Evolutionary conservation across 1,140 invertebrate genomes (phyloP).

Genomic region (Brachionus rubens): DNA sequence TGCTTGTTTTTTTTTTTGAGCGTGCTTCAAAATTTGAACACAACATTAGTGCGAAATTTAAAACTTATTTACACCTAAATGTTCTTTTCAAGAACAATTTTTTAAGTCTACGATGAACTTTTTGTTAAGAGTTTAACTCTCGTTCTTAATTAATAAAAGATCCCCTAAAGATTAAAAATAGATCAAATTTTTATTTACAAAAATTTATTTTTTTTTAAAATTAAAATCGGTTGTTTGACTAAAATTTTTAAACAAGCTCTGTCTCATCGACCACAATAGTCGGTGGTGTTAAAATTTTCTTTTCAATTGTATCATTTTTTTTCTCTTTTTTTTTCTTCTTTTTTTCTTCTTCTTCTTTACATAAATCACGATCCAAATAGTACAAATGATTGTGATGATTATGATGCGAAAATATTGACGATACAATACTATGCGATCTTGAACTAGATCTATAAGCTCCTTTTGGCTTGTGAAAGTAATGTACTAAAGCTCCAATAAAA

Average conservation of each 20-base stretch:
- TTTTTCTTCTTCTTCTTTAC: background rate
- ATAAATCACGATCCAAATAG: constrained; percentile 22
- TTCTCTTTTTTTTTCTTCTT: background rate
- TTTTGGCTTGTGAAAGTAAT: constrained; percentile 25
- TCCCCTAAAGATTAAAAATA: too few species aligned
- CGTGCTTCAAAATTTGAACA: too few species aligned
- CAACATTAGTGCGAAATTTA: too few species aligned
- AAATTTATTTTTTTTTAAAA: too few species aligned
- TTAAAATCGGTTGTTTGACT: too few species aligned
- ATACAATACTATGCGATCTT: constrained; percentile 33
- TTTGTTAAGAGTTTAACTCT: too few species aligned
- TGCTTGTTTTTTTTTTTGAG: too few species aligned
- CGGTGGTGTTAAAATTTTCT: background rate
- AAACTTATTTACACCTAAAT: too few species aligned
- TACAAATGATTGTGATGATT: constrained; percentile 37
- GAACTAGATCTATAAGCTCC: background rate
- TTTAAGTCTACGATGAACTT: too few species aligned
- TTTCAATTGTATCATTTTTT: background rate
- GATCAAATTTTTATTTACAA: too few species aligned
- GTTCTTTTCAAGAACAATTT: too few species aligned
- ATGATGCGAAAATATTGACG: constrained; percentile 43
- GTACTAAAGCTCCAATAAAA: constrained; percentile 33
- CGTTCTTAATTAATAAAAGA: too few species aligned
- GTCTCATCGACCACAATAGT: constrained; percentile 5
- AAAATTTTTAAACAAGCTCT: background rate